These are phyloP conservation scores for Ips typographus DNA, from an alignment of 1,140 invertebrate species.

Conservation along the genomic window DNA sequence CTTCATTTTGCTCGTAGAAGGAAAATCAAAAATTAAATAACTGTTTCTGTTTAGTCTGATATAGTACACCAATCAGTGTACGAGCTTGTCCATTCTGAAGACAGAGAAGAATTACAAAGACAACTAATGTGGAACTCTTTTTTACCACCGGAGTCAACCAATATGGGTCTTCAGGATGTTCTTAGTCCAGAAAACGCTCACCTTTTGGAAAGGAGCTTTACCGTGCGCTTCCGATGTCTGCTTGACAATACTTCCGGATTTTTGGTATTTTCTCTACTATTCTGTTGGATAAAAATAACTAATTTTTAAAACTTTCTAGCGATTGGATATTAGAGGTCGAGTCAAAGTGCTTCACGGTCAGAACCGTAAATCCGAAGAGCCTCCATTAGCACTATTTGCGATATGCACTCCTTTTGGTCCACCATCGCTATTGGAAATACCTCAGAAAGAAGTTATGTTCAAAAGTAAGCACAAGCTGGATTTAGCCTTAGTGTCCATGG, in stretches of 20 bases:
- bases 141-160: conserved; percentile 77
- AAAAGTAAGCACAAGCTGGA: conserved; percentile 99
- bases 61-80: conserved; percentile 99
- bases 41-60: conserved; percentile 76
- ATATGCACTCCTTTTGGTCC: conserved; percentile 98
- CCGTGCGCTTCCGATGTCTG: conserved; percentile 96
- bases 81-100: conserved; percentile 98
- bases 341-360: conserved; percentile 96
- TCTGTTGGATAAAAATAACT: no score
- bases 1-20: no score
- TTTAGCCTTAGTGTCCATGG: conserved; percentile 94
- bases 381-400: conserved; percentile 91
- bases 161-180: conserved; percentile 79
- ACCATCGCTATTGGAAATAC: conserved; percentile 83
- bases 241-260: conserved; percentile 99
- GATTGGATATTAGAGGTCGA: conserved; percentile 94
- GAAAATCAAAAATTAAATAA: conserved; percentile 10
- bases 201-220: conserved; percentile 91
- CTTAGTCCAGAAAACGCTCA: conserved; percentile 82
- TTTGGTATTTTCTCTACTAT: conserved; percentile 66
- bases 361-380: conserved; percentile 91
- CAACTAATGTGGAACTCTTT: conserved; percentile 97
- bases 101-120: conserved; percentile 93
- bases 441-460: conserved; percentile 96
- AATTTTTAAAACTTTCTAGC: conserved; percentile 61